phyloP scores from a whole-genome alignment of 2,113 vertebrate species.

The Festucalex cinctus region DNA sequence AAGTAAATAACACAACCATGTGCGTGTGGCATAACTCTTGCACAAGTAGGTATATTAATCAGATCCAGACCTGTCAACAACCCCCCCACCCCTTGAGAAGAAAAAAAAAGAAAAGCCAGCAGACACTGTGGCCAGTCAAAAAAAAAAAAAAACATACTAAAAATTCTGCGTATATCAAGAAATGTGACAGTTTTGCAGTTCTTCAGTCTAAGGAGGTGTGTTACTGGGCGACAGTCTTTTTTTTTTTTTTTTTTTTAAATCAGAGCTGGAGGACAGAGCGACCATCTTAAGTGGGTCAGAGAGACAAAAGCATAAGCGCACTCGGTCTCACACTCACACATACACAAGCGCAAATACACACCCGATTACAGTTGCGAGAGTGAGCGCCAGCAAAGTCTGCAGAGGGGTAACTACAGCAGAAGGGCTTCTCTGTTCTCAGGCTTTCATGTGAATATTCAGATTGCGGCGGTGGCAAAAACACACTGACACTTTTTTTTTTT shows the following conservation, averaged over 20 bases:
- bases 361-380: not conserved
- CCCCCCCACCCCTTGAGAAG: too few species aligned
- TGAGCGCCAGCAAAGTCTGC: not conserved
- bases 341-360: too few species aligned
- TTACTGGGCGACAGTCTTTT: constrained; percentile 24
- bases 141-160: not conserved
- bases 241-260: too few species aligned
- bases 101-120: not conserved
- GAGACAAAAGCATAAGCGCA: constrained; percentile 34
- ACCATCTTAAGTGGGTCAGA: constrained; percentile 60
- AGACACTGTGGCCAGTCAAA: not conserved
- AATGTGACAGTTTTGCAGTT: not conserved
- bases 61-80: constrained; percentile 41
- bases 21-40: constrained; percentile 5
- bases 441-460: not conserved
- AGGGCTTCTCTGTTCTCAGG: not conserved
- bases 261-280: constrained; percentile 50
- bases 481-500: not conserved
- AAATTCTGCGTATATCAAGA: not conserved
- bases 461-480: not conserved
- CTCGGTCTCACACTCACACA: constrained; percentile 13
- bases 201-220: constrained; percentile 10
- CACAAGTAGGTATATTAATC: constrained; percentile 43
- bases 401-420: not conserved
- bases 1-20: not conserved